Evolutionary conservation across 2,113 vertebrate genomes (phyloP), one percentile per base, ranked within the genome.

Genomic region (Ceyx cyanopectus): DNA sequence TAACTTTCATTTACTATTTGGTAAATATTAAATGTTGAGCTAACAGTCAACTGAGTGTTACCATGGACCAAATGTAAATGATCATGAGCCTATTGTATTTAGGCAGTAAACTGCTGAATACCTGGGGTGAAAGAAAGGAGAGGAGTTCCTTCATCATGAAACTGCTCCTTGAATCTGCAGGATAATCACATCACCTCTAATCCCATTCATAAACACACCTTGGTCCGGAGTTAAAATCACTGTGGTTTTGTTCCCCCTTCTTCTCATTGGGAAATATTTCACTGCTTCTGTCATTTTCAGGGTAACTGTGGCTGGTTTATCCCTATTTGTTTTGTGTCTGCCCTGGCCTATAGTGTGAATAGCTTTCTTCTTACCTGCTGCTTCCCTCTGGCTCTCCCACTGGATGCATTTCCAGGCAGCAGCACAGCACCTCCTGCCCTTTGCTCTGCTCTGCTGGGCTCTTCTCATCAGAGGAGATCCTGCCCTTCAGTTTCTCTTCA

Each of bases 321-420:
- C 80, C 81, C 67, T 87, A 91, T 89, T 95, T 91, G 72, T 85
- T 94, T 94, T 85, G 62, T 95, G 89, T 91, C 93, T 92, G 51
- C 0, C 1, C 78, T 65, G 70, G 89, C 66, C 87, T 91, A 91
- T 87, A 77, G n/a, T 2, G 23, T 3, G 56, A 95, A 95, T 82
- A 73, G 85, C 41, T 89, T 91, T 89, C 84, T 84, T 91, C 85
- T 56, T 96, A 87, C 94, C 90, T 85, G 93, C 90, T 89, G 85
- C 68, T 89, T 85, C 82, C 60, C 57, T 45, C 37, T 21, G 9
- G 21, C 22, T 22, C 60, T 54, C 50, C 37, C 37, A 48, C 45
- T 15, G 45, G 26, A 51, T 81, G 41, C 58, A 65, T 91, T 94
- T 92, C 91, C 65, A 82, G 91, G 69, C 56, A 82, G 67, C 87